Evolutionary conservation across 2,113 vertebrate genomes (phyloP).

Genomic region (Neodon shergylaensis): DNA sequence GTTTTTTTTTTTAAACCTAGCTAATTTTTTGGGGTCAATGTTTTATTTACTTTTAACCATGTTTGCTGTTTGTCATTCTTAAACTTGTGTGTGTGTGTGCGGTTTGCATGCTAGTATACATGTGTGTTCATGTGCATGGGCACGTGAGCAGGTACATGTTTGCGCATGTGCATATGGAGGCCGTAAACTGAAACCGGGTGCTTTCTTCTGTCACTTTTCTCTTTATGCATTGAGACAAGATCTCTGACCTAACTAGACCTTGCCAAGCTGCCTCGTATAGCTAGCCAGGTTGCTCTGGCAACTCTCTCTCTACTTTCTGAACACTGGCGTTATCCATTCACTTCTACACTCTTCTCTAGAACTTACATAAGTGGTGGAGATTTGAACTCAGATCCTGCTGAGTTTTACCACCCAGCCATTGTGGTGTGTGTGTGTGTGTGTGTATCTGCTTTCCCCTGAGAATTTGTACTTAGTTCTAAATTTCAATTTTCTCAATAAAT

Average conservation of each 20-base stretch:
- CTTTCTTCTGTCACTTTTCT: too few species aligned
- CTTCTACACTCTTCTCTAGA: neutral
- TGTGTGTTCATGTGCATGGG: neutral
- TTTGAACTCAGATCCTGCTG: neutral
- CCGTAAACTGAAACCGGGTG: neutral
- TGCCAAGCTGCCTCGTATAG: neutral
- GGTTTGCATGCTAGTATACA: neutral
- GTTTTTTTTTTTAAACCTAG: too few species aligned
- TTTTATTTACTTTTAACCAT: too few species aligned
- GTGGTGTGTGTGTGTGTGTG: too few species aligned
- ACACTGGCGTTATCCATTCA: neutral
- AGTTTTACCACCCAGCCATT: neutral
- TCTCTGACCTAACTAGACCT: neutral
- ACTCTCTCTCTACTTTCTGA: neutral
- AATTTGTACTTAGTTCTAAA: slow-evolving; percentile 46
- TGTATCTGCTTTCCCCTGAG: neutral
- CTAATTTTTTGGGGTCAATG: too few species aligned
- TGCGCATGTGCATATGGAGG: neutral
- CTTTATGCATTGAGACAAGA: neutral
- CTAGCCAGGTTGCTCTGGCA: neutral
- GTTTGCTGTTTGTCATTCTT: too few species aligned
- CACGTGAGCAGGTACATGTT: neutral
- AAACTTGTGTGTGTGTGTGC: neutral
- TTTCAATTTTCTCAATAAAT: slow-evolving; percentile 30
- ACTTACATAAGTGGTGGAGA: too few species aligned